Evolutionary conservation across 2,113 vertebrate species (phyloP), one percentile per base, ranked within the genome.

Genomic region (Chunga burmeisteri): DNA sequence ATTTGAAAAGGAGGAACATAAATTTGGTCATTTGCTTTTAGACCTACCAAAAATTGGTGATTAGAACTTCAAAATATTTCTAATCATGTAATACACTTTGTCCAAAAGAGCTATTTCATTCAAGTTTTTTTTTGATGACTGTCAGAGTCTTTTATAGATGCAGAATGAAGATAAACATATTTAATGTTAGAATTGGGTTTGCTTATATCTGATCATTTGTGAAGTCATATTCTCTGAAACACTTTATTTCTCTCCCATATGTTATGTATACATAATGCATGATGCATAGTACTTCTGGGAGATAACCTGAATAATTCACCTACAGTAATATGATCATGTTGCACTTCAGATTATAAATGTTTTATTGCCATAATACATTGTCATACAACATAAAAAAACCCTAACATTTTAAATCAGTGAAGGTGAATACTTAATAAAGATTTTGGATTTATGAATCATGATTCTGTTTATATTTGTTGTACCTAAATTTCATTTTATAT

Each of bases 251-350:
- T 91, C 34, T 82, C 66, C 79, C 56, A 82, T 95, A 82, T 94
- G 77, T 89, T 94, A 81, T 53, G 8, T 85, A 91, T 97, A 40
- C 84, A 96, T 97, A 97, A 96, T 93, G 42, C 40, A 96, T 97
- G 94, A 88, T 82, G 67, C 44, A 25, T 47, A 15, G 66, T 49
- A 44, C 93, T 93, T 91, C 78, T 91, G 93, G 94, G 95, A 94
- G 29, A 67, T 66, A 93, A 93, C 66, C 84, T 96, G 91, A 94
- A 94, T 97, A 96, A 96, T 95, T 97, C 93, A 96, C 86, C 91
- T 90, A 30, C 23, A 81, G 80, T 74, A 95, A 93, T 96, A 93
- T 15, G 72, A 97, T 96, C 88, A 61, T 88, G 65, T 95, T 95
- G 73, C 74, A 77, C 53, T 95, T 91, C 66, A 80, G 73, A 29